Conservation (phyloP, 2,113 vertebrate genomes). For the Dasyornis broadbenti region DNA sequence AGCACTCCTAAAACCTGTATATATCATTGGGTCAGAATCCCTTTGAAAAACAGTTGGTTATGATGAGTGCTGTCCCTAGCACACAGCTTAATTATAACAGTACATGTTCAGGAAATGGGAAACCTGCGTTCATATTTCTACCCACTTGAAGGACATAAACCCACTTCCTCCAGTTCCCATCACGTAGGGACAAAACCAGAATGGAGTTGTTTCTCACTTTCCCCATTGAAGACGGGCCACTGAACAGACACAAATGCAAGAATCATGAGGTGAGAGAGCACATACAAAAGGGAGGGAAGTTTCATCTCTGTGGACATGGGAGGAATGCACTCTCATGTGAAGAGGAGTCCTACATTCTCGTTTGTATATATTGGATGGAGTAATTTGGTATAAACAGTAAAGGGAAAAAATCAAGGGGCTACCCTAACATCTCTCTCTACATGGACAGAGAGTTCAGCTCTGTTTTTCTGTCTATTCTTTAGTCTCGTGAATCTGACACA, state of each 20-base stretch:
- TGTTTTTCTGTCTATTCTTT: background rate
- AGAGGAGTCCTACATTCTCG: background rate
- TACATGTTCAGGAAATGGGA: background rate
- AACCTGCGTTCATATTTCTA: background rate
- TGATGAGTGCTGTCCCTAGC: background rate
- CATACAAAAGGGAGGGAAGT: background rate
- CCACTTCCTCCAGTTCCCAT: background rate
- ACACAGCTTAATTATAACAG: background rate
- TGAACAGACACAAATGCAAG: background rate
- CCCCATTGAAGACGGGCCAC: background rate
- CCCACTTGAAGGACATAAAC: background rate
- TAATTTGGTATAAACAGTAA: background rate
- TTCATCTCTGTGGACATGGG: background rate
- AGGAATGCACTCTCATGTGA: background rate
- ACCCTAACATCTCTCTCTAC: background rate
- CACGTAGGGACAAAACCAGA: background rate
- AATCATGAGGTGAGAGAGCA: background rate
- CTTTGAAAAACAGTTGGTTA: background rate
- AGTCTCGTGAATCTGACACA: background rate
- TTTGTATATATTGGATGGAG: background rate
- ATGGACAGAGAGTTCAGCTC: background rate
- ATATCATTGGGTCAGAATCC: background rate
- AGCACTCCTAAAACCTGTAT: background rate
- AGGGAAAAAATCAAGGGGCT: background rate
- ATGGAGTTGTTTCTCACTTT: background rate